Evolutionary conservation across 2,797 vertebrate genomes (phyloP).

Genomic region (Silurus aristotelis): DNA sequence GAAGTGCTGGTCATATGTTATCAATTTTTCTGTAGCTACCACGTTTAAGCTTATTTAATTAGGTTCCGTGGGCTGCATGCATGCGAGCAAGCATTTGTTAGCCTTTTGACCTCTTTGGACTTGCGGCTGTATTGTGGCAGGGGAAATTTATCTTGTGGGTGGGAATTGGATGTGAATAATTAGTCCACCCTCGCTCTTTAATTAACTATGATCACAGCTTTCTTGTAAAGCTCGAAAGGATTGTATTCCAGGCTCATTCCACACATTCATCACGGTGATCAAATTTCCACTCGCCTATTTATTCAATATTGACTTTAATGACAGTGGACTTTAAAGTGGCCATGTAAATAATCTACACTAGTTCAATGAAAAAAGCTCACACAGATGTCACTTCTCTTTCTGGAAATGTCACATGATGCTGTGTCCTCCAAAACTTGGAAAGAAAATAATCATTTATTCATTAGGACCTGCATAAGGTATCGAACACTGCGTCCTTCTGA

Average conservation of each 20-base stretch:
- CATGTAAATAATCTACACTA: neutral
- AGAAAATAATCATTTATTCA: neutral
- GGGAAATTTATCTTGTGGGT: neutral
- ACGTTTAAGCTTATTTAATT: no score
- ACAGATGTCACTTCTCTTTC: neutral
- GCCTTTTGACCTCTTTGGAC: neutral
- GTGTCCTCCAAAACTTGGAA: neutral
- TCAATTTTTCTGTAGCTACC: neutral
- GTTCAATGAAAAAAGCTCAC: no score
- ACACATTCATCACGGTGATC: neutral
- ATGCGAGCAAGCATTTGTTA: neutral
- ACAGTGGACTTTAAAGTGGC: neutral
- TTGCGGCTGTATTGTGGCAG: neutral
- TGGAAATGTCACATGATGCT: neutral
- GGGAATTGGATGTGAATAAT: neutral
- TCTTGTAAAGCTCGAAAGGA: neutral
- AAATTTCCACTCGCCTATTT: neutral
- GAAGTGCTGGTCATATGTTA: neutral
- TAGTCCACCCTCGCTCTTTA: slow-evolving; percentile 5
- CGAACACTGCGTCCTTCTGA: neutral
- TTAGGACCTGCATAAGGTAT: neutral
- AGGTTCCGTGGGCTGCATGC: no score
- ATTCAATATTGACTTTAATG: slow-evolving; percentile 19
- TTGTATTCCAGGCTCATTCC: neutral
- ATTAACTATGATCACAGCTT: slow-evolving; percentile 17